A percentile compares a stretch with the other conserved stretches of the same genome.
Evolutionary conservation across 2,113 vertebrate species (phyloP).

Genomic region (Alethe castanea): DNA sequence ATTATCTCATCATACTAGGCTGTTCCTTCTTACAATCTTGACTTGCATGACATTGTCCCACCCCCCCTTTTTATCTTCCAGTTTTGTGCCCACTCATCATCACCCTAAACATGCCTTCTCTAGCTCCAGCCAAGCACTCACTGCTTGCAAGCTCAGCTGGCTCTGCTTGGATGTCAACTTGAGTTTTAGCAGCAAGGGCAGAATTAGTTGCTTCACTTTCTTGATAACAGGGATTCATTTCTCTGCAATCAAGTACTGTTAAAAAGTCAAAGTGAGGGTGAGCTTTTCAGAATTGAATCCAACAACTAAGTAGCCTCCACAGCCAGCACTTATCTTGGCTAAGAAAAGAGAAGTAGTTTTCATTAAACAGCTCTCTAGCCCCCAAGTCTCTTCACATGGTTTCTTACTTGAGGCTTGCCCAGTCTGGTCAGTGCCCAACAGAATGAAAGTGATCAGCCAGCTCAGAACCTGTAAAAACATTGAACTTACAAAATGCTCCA

Average conservation of each 20-base stretch:
- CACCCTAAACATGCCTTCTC: neutral
- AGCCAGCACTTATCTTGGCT: neutral
- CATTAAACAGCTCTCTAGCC: neutral
- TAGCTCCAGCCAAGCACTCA: neutral
- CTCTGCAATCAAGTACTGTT: neutral
- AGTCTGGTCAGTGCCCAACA: neutral
- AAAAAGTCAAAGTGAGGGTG: neutral
- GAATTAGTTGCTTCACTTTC: neutral
- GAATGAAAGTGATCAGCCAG: neutral
- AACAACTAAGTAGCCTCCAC: neutral
- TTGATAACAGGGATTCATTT: neutral
- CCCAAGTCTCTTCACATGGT: neutral
- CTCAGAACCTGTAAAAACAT: neutral
- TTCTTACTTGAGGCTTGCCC: neutral
- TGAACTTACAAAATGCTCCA: neutral
- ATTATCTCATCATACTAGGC: neutral
- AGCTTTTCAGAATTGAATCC: neutral
- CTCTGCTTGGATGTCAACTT: neutral
- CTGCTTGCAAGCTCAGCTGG: neutral
- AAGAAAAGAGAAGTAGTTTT: neutral
- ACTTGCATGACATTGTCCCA: neutral
- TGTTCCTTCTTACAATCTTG: neutral
- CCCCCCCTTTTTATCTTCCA: neutral
- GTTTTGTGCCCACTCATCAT: fast-evolving
- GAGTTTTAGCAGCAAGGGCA: neutral